phyloP scores from a whole-genome alignment of 2,113 vertebrate species.

The Climacteris rufus region DNA sequence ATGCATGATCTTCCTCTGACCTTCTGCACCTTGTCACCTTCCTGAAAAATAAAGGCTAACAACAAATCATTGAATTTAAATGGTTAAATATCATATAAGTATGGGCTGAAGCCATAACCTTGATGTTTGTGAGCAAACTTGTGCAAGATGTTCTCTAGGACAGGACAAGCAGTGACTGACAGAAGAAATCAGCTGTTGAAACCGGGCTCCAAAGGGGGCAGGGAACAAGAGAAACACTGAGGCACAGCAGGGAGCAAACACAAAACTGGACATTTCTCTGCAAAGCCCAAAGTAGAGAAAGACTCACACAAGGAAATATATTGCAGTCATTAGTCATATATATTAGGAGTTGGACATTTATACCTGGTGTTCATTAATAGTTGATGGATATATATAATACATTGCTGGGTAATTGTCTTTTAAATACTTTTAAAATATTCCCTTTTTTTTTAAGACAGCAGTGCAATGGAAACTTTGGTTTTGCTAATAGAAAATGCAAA shows the following conservation, averaged over 20 bases:
- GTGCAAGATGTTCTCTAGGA: not conserved
- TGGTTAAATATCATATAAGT: not conserved
- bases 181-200: not conserved
- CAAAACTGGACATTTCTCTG: not conserved
- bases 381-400: conserved; percentile 1
- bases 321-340: conserved; percentile 15
- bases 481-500: not conserved
- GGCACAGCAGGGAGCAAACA: not conserved
- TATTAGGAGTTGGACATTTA: conserved; percentile 6
- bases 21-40: not conserved
- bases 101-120: not conserved
- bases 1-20: accelerated
- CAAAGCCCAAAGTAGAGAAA: not conserved
- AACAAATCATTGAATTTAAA: not conserved
- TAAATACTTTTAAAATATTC: not conserved
- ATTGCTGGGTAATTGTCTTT: not conserved
- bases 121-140: not conserved
- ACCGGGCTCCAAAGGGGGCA: accelerated
- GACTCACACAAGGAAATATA: not conserved
- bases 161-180: accelerated
- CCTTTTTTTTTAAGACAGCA: not conserved
- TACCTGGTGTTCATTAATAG: conserved; percentile 45
- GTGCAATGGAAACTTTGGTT: not conserved
- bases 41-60: not conserved
- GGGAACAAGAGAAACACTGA: not conserved